Conservation (phyloP, 2,113 vertebrate species). For the Platysternon megacephalum region DNA sequence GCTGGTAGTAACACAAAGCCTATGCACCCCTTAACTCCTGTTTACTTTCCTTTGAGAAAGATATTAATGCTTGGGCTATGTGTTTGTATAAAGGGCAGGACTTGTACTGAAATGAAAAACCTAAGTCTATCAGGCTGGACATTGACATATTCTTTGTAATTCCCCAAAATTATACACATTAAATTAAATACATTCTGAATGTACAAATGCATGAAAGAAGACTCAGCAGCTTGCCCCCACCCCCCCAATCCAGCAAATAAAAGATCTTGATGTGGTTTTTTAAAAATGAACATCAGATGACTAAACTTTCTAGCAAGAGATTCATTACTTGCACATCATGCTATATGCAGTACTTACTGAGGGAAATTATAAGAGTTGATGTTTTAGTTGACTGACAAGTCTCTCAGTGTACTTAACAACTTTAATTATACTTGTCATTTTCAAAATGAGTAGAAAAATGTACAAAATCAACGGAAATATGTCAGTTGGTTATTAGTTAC, state of each 20-base stretch:
- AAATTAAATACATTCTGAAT: slow-evolving; percentile 17
- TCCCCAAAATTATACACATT: background rate
- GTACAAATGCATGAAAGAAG: slow-evolving; percentile 1
- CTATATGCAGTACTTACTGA: slow-evolving; percentile 38
- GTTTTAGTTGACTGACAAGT: slow-evolving; percentile 73
- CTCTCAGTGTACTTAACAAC: slow-evolving; percentile 73
- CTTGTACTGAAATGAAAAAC: fast-evolving
- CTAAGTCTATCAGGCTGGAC: background rate
- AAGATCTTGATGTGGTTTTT: background rate
- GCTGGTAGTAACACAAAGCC: background rate
- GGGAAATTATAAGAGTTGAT: slow-evolving; percentile 63
- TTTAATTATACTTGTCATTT: slow-evolving; percentile 79
- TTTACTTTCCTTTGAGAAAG: background rate
- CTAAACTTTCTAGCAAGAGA: slow-evolving; percentile 59
- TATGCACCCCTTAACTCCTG: background rate
- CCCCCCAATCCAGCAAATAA: background rate
- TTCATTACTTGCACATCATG: slow-evolving; percentile 67
- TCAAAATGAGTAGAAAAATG: slow-evolving; percentile 59
- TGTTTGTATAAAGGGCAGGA: fast-evolving
- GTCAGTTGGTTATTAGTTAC: slow-evolving; percentile 74
- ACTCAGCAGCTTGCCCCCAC: background rate
- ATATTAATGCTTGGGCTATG: too few species aligned
- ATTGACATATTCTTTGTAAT: background rate
- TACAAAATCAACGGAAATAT: slow-evolving; percentile 71
- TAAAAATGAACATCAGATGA: slow-evolving; percentile 12